Conservation (phyloP, 2,888 invertebrate species). For the Lepidocyrtinus sp. region DNA sequence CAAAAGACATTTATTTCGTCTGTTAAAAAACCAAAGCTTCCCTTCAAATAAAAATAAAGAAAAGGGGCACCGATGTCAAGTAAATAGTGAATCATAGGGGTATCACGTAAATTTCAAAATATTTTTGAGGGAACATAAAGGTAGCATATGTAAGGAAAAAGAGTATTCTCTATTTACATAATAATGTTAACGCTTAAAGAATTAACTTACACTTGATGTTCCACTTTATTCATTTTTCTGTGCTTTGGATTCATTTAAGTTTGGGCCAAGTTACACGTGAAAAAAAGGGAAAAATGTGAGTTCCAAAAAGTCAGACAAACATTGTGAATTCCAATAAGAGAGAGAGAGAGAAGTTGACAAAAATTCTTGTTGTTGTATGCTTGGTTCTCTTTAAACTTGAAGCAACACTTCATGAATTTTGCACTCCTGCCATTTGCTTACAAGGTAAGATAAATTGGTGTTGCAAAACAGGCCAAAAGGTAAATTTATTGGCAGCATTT, state of each 20-base stretch:
- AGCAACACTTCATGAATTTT: conserved; percentile 32
- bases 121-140: too few species aligned
- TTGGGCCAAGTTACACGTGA: conserved; percentile 48
- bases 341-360: too few species aligned
- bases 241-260: conserved; percentile 27
- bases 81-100: too few species aligned
- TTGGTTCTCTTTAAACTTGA: too few species aligned
- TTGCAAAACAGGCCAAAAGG: conserved; percentile 53
- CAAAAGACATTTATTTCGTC: conserved; percentile 36
- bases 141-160: too few species aligned
- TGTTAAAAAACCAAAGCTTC: conserved; percentile 18
- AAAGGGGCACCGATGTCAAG: neutral
- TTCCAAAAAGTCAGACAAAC: conserved; percentile 50
- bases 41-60: conserved; percentile 7
- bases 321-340: conserved; percentile 50
- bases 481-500: conserved; percentile 62
- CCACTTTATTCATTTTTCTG: conserved; percentile 7
- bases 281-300: conserved; percentile 38
- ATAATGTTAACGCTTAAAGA: too few species aligned
- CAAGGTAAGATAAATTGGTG: conserved; percentile 55
- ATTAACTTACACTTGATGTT: too few species aligned
- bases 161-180: too few species aligned
- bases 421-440: conserved; percentile 40
- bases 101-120: too few species aligned
- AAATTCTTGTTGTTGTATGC: too few species aligned